Percentiles rank a stretch among this genome's conserved stretches.
Evolutionary conservation across 2,888 invertebrate species (phyloP).

Genomic region (Archaeoteleia sp.): DNA sequence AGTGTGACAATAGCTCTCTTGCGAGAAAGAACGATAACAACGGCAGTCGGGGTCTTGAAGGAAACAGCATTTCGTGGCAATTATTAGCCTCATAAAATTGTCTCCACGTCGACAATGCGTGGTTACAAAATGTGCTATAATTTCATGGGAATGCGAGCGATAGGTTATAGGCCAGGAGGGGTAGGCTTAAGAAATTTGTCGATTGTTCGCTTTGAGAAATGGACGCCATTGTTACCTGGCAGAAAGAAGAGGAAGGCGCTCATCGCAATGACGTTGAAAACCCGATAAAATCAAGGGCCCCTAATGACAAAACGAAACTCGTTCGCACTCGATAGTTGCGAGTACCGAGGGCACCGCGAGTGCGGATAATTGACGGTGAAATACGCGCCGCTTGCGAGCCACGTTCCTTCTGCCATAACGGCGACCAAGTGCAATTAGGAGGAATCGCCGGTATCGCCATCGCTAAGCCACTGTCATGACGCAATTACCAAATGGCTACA

Average conservation of each 20-base stretch:
- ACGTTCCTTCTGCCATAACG: conserved; percentile 51
- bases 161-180: conserved; percentile 27
- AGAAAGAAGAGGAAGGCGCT: conserved; percentile 10
- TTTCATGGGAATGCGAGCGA: conserved; percentile 64
- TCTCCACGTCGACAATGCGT: conserved; percentile 58
- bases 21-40: conserved; percentile 50
- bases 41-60: conserved; percentile 30
- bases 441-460: conserved; percentile 44
- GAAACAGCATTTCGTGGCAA: conserved; percentile 59
- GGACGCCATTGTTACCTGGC: conserved; percentile 54
- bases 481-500: conserved; percentile 54
- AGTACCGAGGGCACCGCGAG: conserved; percentile 51
- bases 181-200: conserved; percentile 59
- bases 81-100: conserved; percentile 65
- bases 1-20: conserved; percentile 30
- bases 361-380: conserved; percentile 63
- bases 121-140: conserved; percentile 65
- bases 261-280: conserved; percentile 53
- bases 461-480: conserved; percentile 31
- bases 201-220: conserved; percentile 56
- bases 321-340: conserved; percentile 59
- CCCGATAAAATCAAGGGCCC: conserved; percentile 63
- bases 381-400: conserved; percentile 53
- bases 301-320: conserved; percentile 68
- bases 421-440: conserved; percentile 55